phyloP scores from a whole-genome alignment of 2,888 invertebrate genomes.

The Lacanobia wlatinum region DNA sequence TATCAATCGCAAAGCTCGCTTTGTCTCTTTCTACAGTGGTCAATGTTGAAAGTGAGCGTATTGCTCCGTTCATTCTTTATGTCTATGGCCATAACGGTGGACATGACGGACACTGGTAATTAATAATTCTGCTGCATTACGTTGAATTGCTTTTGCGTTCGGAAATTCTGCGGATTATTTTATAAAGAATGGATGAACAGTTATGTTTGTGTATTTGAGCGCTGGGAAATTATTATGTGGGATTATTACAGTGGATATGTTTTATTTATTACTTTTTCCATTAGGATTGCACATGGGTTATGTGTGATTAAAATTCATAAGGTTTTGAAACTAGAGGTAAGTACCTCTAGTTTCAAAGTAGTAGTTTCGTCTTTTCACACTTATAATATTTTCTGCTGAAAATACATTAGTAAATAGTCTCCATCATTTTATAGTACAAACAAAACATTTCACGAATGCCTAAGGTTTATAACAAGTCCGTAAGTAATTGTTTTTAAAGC shows the following conservation, averaged over 20 bases:
- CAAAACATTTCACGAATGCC: no score
- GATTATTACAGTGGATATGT: slow-evolving; percentile 6
- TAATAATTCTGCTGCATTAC: slow-evolving; percentile 56
- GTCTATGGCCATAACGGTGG: slow-evolving; percentile 14
- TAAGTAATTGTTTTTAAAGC: neutral
- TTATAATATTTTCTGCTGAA: no score
- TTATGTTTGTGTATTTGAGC: slow-evolving; percentile 12
- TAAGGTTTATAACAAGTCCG: no score
- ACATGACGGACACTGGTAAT: slow-evolving; percentile 43
- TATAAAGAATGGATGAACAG: slow-evolving; percentile 9
- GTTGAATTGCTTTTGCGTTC: slow-evolving; percentile 38
- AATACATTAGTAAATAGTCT: no score
- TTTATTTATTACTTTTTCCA: neutral
- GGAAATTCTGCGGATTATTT: slow-evolving; percentile 45
- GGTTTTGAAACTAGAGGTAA: neutral
- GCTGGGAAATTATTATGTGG: neutral
- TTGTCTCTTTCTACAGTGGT: neutral
- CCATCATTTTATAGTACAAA: no score
- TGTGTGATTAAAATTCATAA: neutral
- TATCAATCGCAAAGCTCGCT: neutral
- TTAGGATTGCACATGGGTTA: neutral
- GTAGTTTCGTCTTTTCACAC: neutral
- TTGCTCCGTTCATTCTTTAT: slow-evolving; percentile 3
- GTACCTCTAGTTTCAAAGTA: no score
- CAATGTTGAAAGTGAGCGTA: neutral